phyloP scores from a whole-genome alignment of 1,140 invertebrate genomes.

The Centruroides vittatus region DNA sequence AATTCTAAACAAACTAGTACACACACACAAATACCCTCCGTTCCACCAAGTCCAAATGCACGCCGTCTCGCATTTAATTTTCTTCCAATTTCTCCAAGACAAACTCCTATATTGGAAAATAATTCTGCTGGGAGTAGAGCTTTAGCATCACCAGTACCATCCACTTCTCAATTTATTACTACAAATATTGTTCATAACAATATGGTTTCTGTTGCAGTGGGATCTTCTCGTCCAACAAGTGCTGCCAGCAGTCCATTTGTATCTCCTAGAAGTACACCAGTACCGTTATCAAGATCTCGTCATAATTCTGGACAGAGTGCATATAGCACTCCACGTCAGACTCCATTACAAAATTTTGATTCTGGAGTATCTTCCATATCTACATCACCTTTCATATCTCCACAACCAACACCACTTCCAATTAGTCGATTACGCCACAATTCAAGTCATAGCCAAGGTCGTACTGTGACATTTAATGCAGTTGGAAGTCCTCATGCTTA shows the following conservation, averaged over 20 bases:
- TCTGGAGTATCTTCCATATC: constrained; percentile 23
- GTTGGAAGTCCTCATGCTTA: constrained; percentile 8
- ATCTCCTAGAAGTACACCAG: constrained; percentile 59
- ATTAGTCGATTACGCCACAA: constrained; percentile 21
- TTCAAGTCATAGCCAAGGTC: constrained; percentile 16
- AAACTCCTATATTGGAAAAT: constrained; percentile 23
- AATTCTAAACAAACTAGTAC: background rate
- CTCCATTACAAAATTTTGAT: constrained; percentile 20
- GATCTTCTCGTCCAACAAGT: constrained; percentile 21
- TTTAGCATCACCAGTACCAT: background rate
- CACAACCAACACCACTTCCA: constrained; percentile 27
- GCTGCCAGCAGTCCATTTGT: constrained; percentile 63
- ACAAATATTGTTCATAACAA: constrained; percentile 5
- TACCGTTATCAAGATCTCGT: constrained; percentile 36
- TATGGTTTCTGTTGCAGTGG: constrained; percentile 17
- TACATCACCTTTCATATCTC: constrained; percentile 29
- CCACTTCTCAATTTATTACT: constrained; percentile 9
- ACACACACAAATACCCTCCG: constrained; percentile 21
- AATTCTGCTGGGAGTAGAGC: background rate
- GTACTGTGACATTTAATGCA: constrained; percentile 14
- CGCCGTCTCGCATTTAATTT: constrained; percentile 48
- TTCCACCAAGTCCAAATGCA: constrained; percentile 41
- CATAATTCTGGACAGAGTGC: constrained; percentile 30
- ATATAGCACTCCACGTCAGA: constrained; percentile 18
- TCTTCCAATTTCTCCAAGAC: constrained; percentile 60